Evolutionary conservation across 2,113 vertebrate species (phyloP).

Genomic region (Puma concolor): DNA sequence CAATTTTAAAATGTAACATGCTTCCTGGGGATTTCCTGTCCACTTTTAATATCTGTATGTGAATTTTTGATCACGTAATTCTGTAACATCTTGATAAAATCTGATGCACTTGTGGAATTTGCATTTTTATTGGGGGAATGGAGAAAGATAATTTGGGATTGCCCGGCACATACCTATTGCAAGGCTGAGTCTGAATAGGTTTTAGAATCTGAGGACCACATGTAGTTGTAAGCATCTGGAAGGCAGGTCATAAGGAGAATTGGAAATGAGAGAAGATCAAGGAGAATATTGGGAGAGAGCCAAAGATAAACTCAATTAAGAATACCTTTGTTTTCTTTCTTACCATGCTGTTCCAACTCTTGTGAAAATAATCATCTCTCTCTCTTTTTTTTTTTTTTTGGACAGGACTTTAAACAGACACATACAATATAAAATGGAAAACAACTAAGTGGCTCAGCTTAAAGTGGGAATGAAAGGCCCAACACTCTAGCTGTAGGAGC

Average conservation of each 20-base stretch:
- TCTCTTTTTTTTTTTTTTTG: not conserved
- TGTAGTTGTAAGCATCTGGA: not conserved
- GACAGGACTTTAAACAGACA: not conserved
- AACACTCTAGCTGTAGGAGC: not conserved
- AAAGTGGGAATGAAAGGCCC: not conserved
- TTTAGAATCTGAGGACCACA: not conserved
- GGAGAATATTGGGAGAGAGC: not conserved
- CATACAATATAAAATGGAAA: not conserved
- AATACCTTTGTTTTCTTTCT: not conserved
- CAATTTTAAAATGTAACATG: not conserved
- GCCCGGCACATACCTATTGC: not conserved
- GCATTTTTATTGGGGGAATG: not conserved
- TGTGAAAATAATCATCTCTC: not conserved
- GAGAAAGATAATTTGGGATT: not conserved
- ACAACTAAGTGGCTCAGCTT: not conserved
- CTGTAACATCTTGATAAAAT: slow-evolving; percentile 6
- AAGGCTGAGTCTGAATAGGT: not conserved
- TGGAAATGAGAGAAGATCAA: not conserved
- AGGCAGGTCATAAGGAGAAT: not conserved
- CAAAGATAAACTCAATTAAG: slow-evolving; percentile 14
- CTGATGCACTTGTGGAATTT: not conserved
- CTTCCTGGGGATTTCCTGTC: not conserved
- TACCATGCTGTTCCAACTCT: not conserved
- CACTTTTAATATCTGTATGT: not conserved
- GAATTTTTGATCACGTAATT: slow-evolving; percentile 46